Evolutionary conservation across 2,113 vertebrate species (phyloP), one percentile per base, ranked within the genome.

Genomic region (Hydrolagus affinis): DNA sequence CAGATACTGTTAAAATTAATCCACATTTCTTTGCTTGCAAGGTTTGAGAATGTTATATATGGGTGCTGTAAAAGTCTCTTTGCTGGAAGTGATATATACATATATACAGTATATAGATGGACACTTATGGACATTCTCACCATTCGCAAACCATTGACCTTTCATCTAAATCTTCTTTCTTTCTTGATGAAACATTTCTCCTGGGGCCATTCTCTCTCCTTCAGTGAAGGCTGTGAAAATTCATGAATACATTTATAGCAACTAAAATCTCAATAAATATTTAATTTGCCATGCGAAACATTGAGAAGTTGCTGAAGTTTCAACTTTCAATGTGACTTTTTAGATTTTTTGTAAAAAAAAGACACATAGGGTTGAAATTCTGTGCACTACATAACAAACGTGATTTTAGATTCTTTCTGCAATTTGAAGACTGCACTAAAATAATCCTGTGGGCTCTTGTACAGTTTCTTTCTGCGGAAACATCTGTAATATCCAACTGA

Each of bases 91-190:
- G 44, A 44, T 44, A 44, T 44, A 44, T 44, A 44, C n/a, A n/a
- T n/a, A n/a, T n/a, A n/a, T n/a, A n/a, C n/a, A n/a, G n/a, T n/a
- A n/a, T n/a, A n/a, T n/a, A n/a, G n/a, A n/a, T 89, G 86, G 89
- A 90, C 85, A 64, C 88, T 86, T 85, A 90, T 87, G 88, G 92
- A 94, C 91, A 92, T 94, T 95, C 92, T 92, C 93, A 92, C 92
- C 89, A 89, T 91, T 88, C 87, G 64, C 90, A 88, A 86, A n/a
- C n/a, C 88, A 90, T 87, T 87, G 89, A 88, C 88, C 91, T 93
- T 91, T 92, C 88, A 85, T 93, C 90, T 91, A 44, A 44, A 44
- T 44, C 44, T 44, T 44, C 92, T 91, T 19, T 75, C 91, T 91
- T 90, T 83, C 77, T 17, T 19, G 86, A 90, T 88, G 85, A 88